Evolutionary conservation across 2,797 vertebrate species (phyloP).

Genomic region (Clarias pachynema): DNA sequence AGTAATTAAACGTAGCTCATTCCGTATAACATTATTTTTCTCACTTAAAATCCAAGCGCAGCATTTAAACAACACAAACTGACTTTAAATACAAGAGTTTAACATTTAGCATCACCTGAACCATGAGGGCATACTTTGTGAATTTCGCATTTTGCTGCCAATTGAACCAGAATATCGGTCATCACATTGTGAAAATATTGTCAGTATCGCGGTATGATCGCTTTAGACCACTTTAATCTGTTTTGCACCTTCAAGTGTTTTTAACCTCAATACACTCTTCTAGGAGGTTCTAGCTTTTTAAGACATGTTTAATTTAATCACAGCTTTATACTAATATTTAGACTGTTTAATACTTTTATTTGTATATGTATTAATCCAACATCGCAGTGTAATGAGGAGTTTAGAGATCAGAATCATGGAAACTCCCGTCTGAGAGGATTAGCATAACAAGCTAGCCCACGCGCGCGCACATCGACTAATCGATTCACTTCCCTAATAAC

Average conservation of each 20-base stretch:
- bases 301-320: background rate
- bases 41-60: no score
- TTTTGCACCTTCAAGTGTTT: no score
- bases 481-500: background rate
- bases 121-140: background rate
- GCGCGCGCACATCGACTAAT: background rate
- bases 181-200: background rate
- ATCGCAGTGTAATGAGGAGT: background rate
- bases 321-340: no score
- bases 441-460: slow-evolving; percentile 6
- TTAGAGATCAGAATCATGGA: background rate
- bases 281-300: background rate
- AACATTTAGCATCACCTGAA: no score
- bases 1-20: no score
- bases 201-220: background rate
- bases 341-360: background rate
- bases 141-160: background rate
- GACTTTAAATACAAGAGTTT: no score
- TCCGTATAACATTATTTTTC: no score
- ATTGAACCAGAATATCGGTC: background rate
- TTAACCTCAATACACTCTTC: background rate
- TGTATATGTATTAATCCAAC: background rate
- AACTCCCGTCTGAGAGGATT: background rate
- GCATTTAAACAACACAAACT: no score
- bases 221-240: background rate